Base-by-base conservation (phyloP, 2,797 vertebrate species). In the Lagothrix lagotricha region DNA sequence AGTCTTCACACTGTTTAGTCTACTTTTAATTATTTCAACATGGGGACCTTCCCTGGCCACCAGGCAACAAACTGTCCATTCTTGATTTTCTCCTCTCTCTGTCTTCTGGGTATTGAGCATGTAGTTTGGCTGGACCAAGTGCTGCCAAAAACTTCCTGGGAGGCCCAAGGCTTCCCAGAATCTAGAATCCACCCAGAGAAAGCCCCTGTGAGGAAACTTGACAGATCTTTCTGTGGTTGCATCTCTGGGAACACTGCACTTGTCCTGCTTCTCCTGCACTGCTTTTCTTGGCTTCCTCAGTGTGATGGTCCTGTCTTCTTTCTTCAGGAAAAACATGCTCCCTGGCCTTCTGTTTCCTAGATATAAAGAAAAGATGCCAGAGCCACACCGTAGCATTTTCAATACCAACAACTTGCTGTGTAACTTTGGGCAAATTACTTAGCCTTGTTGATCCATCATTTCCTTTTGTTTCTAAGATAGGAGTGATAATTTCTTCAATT, bases 1-100 rank as follows among this genome's bases (percentile, higher is more conserved):
- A 85, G 19, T 17, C 36, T 87, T 89, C 61, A 41, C 75, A 19
- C 36, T 96, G 84, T 97, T 96, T 93, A 91, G 80, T 92, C 93
- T 93, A 15, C 84, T 90, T 93, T 33, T 96, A 96, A 97, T 96
- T 92, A 84, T 87, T 92, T 97, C 90, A 93, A 12, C 46, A 14
- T 33, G 79, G 88, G 90, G 73, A 64, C 28, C 26, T 46, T 94
- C 36, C 41, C 61, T 86, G 93, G 64, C 77, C 64, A 94, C 48
- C 24, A 94, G 82, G 41, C 79, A 76, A 95, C n/a, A 80, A 64
- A 41, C 73, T 90, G 67, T 61, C 36, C 39, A 0, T 86, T 92
- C 83, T 95, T 39, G 10, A 57, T 80, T 86, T 94, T 64, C 95
- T 72, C 70, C 28, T 95, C 6, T 15, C 13, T 84, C 61, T 92